Evolutionary conservation across 2,888 invertebrate genomes (phyloP).

Genomic region (Aleiodes leptofemur): DNA sequence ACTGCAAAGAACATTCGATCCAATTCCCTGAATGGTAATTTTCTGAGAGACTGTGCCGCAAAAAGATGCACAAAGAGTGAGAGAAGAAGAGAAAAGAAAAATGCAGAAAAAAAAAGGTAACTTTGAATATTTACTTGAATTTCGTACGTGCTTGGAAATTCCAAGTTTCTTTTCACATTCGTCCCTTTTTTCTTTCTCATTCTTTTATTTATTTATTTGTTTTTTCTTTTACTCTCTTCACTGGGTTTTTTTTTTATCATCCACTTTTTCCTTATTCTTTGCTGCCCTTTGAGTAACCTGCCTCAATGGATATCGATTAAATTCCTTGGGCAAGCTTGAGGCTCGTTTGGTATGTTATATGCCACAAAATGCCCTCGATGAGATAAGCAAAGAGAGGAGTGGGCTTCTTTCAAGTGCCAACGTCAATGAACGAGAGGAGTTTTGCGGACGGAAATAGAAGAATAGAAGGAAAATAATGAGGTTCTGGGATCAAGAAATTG

Average conservation of each 20-base stretch:
- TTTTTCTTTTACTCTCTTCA: conserved; percentile 31
- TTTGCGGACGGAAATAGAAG: conserved; percentile 27
- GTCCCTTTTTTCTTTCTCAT: conserved; percentile 21
- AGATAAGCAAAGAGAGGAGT: neutral
- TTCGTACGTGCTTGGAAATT: conserved; percentile 50
- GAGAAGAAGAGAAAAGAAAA: conserved; percentile 45
- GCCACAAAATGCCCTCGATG: conserved; percentile 31
- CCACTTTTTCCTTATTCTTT: conserved; percentile 1
- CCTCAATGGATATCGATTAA: conserved; percentile 67
- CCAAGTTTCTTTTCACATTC: conserved; percentile 44
- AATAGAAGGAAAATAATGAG: conserved; percentile 22
- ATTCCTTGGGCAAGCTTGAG: conserved; percentile 53
- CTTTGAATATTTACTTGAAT: conserved; percentile 66
- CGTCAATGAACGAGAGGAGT: conserved; percentile 30
- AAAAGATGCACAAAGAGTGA: conserved; percentile 56
- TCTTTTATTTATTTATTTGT: neutral
- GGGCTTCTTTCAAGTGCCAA: conserved; percentile 18
- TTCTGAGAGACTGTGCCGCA: neutral
- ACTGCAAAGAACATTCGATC: too few species aligned
- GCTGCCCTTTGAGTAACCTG: conserved; percentile 29
- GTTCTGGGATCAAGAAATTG: too few species aligned
- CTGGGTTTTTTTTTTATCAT: conserved; percentile 1
- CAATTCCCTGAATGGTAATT: neutral
- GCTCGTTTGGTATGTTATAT: conserved; percentile 43
- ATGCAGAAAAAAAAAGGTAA: conserved; percentile 55